Evolutionary conservation across 2,797 vertebrate species (phyloP), one percentile per base, ranked within the genome.

Genomic region (Onychomys arenicola): DNA sequence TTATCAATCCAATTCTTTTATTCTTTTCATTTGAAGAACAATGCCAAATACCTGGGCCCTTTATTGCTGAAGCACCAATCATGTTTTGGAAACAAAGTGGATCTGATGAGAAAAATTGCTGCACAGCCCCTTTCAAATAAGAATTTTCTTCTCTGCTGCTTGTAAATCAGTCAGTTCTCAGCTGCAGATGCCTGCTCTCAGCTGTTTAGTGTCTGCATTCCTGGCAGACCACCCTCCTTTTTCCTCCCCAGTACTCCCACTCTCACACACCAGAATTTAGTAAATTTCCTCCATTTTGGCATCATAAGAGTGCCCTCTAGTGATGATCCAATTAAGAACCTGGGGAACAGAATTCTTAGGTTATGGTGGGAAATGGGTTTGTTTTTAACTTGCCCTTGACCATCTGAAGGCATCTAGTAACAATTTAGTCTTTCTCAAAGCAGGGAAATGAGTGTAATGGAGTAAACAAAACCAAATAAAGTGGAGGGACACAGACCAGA

Each of bases 1-100:
- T 97, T 95, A 96, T 98, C 97, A 90, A 96, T 69, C 93, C 0
- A 0, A 87, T 95, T 97, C 91, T 0, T 2, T 67, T 65, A 95
- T 97, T 89, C 94, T 95, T 97, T 96, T 94, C 83, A 49, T 95
- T 97, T 83, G 95, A 97, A 77, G 95, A 97, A 0, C 91, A 96
- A 97, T 65, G 88, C 76, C 13, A 82, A 23, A 96, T 97, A 95
- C 46, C 85, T 87, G 87, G 34, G 77, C 89, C 96, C 81, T 83
- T 90, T 63, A 85, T 97, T 97, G 59, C 59, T 76, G 25, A 96
- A 96, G 94, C 94, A 91, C 94, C 96, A 95, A 98, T 85, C 91
- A 94, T 91, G 90, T 96, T 97, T 98, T 96, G 97, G 96, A 97
- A 97, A 97, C 80, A 97, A 98, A 98, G 96, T 97, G 91, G 95